Base-by-base conservation (phyloP, 2,113 vertebrate genomes). In the Lophura nycthemera region DNA sequence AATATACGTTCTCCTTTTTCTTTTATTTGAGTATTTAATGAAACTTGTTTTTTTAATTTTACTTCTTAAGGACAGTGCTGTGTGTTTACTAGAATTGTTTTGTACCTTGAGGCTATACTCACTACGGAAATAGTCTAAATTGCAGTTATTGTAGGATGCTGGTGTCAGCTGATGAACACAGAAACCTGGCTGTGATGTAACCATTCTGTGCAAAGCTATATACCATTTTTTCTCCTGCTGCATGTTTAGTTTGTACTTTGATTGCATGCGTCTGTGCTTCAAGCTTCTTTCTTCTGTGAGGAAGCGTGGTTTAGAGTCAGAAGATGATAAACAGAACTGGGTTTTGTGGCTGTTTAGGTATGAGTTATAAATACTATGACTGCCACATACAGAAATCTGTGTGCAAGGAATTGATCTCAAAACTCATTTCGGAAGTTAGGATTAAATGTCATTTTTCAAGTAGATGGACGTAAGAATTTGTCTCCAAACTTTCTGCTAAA, bases 171-270 rank as follows among this genome's bases (percentile, higher is more conserved):
- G 61, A 18, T 63, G 40, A 45, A 43, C 25, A 11, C 52, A 52
- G 56, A 71, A 50, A 42, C 10, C 5, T 69, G 18, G 29, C 40
- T 56, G 12, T n/a, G 43, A 3, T 2, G 0, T 1, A 10, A 15
- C 40, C 1, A 0, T 79, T 79, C 63, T 3, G 0, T n/a, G 27
- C 20, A 48, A 54, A 82, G 20, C 11, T 83, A 0, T 52, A 3
- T 47, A 11, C 13, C 42, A 16, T 56, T 56, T 36, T 52, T 27
- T 36, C 11, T 27, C 19, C 29, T 79, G 25, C 50, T 60, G 3
- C 21, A 3, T 56, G 2, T 76, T 50, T 59, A 32, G 10, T 4
- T 79, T 40, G 27, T 40, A 8, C 40, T 83, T 73, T 27, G 27
- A 24, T 24, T 65, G 18, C 1, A 0, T 36, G 10, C 0, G 1